Percentiles rank a stretch among this genome's conserved stretches.
phyloP scores from a whole-genome alignment of 2,888 invertebrate genomes.

The Drosophila acutilabella region DNA sequence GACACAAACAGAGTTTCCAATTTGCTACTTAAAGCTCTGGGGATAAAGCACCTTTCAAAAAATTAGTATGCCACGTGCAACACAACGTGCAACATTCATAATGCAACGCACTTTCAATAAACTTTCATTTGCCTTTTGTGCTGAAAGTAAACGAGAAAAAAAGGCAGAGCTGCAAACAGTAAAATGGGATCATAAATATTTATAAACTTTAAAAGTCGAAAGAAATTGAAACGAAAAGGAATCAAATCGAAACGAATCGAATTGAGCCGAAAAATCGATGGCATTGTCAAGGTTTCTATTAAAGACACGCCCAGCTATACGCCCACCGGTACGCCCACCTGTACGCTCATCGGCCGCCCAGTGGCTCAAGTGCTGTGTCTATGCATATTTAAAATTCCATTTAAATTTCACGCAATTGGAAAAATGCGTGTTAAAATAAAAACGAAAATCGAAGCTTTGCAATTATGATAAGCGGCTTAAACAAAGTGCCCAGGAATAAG shows the following conservation, averaged over 20 bases:
- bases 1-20: no score
- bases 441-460: slow-evolving; percentile 47
- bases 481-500: slow-evolving; percentile 18
- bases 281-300: slow-evolving; percentile 45
- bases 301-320: slow-evolving; percentile 13
- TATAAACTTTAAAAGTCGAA: slow-evolving; percentile 57
- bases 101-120: slow-evolving; percentile 14
- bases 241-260: slow-evolving; percentile 9
- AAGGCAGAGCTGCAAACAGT: slow-evolving; percentile 15
- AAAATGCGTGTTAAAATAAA: slow-evolving; percentile 60
- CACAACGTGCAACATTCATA: slow-evolving; percentile 22
- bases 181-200: slow-evolving; percentile 61
- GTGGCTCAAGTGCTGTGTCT: slow-evolving; percentile 36
- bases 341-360: background rate
- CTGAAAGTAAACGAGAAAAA: slow-evolving; percentile 2
- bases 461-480: slow-evolving; percentile 31
- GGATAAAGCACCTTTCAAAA: slow-evolving; percentile 1
- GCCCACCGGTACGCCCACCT: slow-evolving; percentile 15
- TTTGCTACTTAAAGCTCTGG: background rate
- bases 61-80: slow-evolving; percentile 21
- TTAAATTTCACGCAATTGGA: slow-evolving; percentile 59
- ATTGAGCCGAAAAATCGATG: slow-evolving; percentile 65
- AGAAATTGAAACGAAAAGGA: slow-evolving; percentile 34
- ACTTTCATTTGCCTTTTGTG: slow-evolving; percentile 6
- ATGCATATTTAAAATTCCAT: slow-evolving; percentile 78